Base-by-base conservation (phyloP, 2,113 vertebrate genomes). In the Pipa parva region DNA sequence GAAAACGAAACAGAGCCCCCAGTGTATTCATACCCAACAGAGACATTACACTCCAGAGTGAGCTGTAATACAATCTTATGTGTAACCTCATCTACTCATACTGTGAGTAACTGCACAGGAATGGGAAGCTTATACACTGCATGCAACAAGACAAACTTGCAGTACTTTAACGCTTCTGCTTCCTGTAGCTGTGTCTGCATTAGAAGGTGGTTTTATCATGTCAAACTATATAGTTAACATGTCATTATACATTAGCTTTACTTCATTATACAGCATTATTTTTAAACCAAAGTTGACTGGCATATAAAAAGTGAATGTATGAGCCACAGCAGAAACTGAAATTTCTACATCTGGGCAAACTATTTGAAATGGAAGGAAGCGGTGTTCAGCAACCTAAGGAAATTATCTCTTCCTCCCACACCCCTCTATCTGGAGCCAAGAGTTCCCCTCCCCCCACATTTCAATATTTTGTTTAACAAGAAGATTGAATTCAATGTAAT, bases 61-160 rank as follows among this genome's bases (percentile, higher is more conserved):
- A 59, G 77, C 52, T 5, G 84, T 83, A 88, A 90, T 75, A 69
- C 73, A 86, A 86, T 74, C 82, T 79, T 28, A 42, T 31, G 42
- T 39, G 78, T 70, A 21, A 13, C 52, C 63, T 77, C 63, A 72
- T 85, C 7, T 27, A 70, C 83, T 79, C 74, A 77, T 7, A 5
- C 4, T 22, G 76, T 88, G 85, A 89, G 82, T 85, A 88, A 87
- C 74, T 78, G 75, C 79, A 74, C 71, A 85, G 84, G 83, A 86
- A 89, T 88, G 85, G 80, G 58, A 61, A 84, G 80, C 74, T 72
- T 69, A 79, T 72, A 78, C 86, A 82, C 71, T 74, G 76, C 79
- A 80, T 81, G 74, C 0, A 59, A 72, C 55, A 27, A 6, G 15
- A 36, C 64, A 31, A 22, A 24, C 24, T n/a, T n/a, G n/a, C n/a